Evolutionary conservation across 2,113 vertebrate genomes (phyloP).

Genomic region (Gobio gobio): DNA sequence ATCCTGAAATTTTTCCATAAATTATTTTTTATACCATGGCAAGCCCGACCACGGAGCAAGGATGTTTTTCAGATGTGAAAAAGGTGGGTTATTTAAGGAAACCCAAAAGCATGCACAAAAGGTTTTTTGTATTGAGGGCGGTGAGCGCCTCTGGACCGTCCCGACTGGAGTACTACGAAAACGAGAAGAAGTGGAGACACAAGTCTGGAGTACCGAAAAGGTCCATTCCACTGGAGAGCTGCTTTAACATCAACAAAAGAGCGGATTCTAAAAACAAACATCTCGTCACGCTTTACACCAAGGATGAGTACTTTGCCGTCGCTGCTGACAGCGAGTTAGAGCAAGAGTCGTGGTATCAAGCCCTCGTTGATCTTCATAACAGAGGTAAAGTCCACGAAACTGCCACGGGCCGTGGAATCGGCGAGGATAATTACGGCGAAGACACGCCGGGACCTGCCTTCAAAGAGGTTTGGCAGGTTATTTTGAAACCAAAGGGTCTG

Average conservation of each 20-base stretch:
- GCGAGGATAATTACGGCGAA: constrained; percentile 80
- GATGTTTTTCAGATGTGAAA: constrained; percentile 86
- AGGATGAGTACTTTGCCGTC: constrained; percentile 89
- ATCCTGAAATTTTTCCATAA: constrained; percentile 12
- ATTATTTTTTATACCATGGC: constrained; percentile 72
- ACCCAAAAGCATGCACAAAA: constrained; percentile 93
- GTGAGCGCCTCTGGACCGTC: constrained; percentile 85
- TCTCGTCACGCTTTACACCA: constrained; percentile 89
- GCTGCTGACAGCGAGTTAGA: constrained; percentile 87
- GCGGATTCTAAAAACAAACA: constrained; percentile 92
- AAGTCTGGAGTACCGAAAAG: constrained; percentile 89
- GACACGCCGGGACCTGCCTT: constrained; percentile 83
- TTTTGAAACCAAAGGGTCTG: constrained; percentile 89
- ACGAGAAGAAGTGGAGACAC: constrained; percentile 92
- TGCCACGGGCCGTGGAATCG: constrained; percentile 67
- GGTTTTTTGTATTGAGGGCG: constrained; percentile 88
- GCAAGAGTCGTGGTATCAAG: constrained; percentile 89
- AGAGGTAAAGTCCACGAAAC: constrained; percentile 82
- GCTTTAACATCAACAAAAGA: constrained; percentile 92
- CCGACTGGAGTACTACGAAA: constrained; percentile 91
- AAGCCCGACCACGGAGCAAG: constrained; percentile 79
- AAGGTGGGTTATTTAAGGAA: constrained; percentile 94
- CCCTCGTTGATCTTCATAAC: constrained; percentile 86
- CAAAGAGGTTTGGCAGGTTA: constrained; percentile 92
- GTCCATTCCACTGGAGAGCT: constrained; percentile 87